Conservation (phyloP, 2,797 vertebrate genomes). For the Clarias pachynema region DNA sequence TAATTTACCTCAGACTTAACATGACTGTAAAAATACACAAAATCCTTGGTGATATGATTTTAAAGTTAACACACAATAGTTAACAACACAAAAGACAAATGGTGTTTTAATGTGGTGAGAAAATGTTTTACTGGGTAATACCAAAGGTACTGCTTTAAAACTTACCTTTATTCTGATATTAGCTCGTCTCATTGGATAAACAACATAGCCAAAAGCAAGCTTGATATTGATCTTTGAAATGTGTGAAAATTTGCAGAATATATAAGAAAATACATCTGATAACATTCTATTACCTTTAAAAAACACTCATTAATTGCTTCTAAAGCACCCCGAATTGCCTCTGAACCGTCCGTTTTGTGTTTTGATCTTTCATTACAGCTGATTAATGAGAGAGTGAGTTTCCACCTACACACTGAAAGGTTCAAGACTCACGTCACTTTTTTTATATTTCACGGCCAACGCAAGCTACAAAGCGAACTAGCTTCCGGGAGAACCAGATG, state of each 20-base stretch:
- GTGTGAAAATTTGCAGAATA: background rate
- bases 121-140: background rate
- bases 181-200: background rate
- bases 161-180: background rate
- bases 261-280: too few species aligned
- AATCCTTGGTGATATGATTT: background rate
- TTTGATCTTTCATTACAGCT: too few species aligned
- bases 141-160: background rate
- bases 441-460: too few species aligned
- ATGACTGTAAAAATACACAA: background rate
- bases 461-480: too few species aligned
- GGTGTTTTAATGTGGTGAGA: constrained; percentile 24
- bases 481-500: too few species aligned
- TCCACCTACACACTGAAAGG: too few species aligned
- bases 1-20: background rate
- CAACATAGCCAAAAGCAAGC: background rate
- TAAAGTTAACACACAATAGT: background rate
- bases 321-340: too few species aligned
- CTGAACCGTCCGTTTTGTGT: too few species aligned
- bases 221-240: background rate
- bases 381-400: too few species aligned
- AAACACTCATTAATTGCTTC: too few species aligned
- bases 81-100: background rate
- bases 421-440: too few species aligned
- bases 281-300: too few species aligned